These are phyloP conservation scores for Gouania willdenowi DNA, from an alignment of 2,797 vertebrate genomes.

Conservation along the genomic window DNA sequence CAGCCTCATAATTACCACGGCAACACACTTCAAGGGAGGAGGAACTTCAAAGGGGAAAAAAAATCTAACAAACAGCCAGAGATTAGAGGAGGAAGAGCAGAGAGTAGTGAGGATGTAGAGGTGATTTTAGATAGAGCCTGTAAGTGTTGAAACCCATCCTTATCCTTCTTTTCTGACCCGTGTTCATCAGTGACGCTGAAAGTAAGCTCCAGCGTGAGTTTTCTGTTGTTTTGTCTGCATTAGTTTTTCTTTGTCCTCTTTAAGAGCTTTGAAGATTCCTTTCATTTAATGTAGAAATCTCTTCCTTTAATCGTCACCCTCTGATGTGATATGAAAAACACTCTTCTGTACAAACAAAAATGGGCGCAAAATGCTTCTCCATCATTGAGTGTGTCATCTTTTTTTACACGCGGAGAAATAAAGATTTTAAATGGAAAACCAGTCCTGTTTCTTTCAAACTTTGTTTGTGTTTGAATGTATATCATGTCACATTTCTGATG, in stretches of 20 bases:
- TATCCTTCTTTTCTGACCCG: constrained; percentile 37
- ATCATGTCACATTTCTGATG: no score
- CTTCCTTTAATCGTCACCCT: constrained; percentile 61
- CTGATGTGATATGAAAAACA: constrained; percentile 67
- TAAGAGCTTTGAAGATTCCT: constrained; percentile 55
- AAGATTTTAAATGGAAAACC: constrained; percentile 60
- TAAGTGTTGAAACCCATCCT: constrained; percentile 42
- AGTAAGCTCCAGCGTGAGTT: constrained; percentile 28
- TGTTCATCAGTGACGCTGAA: constrained; percentile 40
- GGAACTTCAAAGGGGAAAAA: constrained; percentile 32
- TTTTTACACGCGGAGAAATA: constrained; percentile 75
- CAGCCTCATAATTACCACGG: constrained; percentile 24
- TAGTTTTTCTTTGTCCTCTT: constrained; percentile 19
- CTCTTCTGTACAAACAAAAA: constrained; percentile 66
- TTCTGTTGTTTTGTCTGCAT: constrained; percentile 13
- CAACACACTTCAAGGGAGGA: constrained; percentile 13
- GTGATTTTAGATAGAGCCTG: constrained; percentile 31
- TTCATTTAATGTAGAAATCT: constrained; percentile 65
- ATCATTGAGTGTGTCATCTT: constrained; percentile 64
- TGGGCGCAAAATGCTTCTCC: constrained; percentile 60
- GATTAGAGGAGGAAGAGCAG: constrained; percentile 26
- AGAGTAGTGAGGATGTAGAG: constrained; percentile 5
- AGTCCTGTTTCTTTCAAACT: constrained; percentile 17
- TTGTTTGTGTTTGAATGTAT: constrained; percentile 1
- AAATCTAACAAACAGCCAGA: constrained; percentile 29